phyloP scores from a whole-genome alignment of 2,797 vertebrate species.

The Rhinatrema bivittatum region DNA sequence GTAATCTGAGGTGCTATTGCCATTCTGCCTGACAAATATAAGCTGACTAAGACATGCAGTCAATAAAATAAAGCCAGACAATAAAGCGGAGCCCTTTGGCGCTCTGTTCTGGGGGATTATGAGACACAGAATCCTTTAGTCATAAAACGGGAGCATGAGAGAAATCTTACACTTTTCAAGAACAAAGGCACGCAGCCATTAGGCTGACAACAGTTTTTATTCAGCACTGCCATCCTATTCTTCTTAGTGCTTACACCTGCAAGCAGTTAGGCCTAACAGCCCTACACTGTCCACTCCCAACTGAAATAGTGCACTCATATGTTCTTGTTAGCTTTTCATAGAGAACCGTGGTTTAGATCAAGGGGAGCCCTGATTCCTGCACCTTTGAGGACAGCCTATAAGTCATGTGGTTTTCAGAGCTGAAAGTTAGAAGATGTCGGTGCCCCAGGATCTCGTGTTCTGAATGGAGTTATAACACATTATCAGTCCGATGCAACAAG shows the following conservation, averaged over 20 bases:
- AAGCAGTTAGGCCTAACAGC: slow-evolving; percentile 58
- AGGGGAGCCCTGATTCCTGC: slow-evolving; percentile 30
- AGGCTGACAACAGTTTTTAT: slow-evolving; percentile 12
- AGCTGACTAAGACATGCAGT: slow-evolving; percentile 49
- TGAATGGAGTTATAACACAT: no score
- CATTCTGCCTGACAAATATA: slow-evolving; percentile 33
- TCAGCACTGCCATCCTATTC: slow-evolving; percentile 20
- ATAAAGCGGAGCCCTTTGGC: slow-evolving; percentile 53
- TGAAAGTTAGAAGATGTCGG: no score
- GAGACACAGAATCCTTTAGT: slow-evolving; percentile 47
- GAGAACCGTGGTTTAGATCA: slow-evolving; percentile 56
- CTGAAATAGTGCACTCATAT: slow-evolving; percentile 36
- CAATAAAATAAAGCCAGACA: slow-evolving; percentile 55
- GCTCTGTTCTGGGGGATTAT: slow-evolving; percentile 42
- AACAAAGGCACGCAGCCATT: slow-evolving; percentile 40
- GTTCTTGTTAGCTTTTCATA: slow-evolving; percentile 30
- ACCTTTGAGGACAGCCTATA: no score
- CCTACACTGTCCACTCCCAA: slow-evolving; percentile 25
- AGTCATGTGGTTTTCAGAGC: slow-evolving; percentile 34
- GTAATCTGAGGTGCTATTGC: slow-evolving; percentile 44
- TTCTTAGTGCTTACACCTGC: slow-evolving; percentile 55
- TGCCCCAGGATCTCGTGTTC: no score
- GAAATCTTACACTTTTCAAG: slow-evolving; percentile 46
- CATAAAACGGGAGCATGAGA: slow-evolving; percentile 49
- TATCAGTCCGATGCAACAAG: no score